Evolutionary conservation across 2,888 invertebrate genomes (phyloP).

Genomic region (Drosophila subquinaria): DNA sequence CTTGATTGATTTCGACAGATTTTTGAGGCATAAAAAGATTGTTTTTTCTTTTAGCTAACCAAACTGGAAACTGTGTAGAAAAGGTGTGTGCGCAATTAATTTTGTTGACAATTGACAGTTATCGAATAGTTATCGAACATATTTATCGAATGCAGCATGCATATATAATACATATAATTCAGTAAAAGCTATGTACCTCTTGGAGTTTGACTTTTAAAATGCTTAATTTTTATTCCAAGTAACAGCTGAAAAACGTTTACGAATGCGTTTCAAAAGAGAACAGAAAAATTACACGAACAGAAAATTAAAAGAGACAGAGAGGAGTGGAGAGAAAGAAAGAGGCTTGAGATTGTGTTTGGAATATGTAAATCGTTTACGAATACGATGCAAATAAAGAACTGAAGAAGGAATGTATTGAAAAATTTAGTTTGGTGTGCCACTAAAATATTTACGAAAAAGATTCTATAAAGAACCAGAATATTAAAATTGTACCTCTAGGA

Average conservation of each 20-base stretch:
- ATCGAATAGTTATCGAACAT: slow-evolving; percentile 60
- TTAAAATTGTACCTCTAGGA: background rate
- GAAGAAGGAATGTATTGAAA: background rate
- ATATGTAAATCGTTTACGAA: background rate
- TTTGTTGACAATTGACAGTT: slow-evolving; percentile 60
- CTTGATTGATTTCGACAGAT: slow-evolving; percentile 66
- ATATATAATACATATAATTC: background rate
- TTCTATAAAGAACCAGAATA: background rate
- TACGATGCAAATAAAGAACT: background rate
- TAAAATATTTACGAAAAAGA: background rate
- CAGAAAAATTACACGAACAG: background rate
- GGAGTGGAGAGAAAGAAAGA: background rate
- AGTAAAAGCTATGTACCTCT: background rate
- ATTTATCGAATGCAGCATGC: background rate
- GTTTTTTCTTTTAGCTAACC: slow-evolving; percentile 23
- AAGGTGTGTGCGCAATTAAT: slow-evolving; percentile 67
- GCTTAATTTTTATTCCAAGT: background rate
- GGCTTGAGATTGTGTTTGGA: too few relatives aligned
- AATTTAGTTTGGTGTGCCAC: background rate
- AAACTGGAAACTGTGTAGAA: slow-evolving; percentile 31
- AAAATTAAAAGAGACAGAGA: too few relatives aligned
- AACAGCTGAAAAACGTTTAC: background rate
- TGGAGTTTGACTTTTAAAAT: background rate
- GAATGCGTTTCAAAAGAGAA: background rate
- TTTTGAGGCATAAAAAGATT: slow-evolving; percentile 38